Evolutionary conservation across 2,113 vertebrate genomes (phyloP), one percentile per base, ranked within the genome.

Genomic region (Bostrychus sinensis): DNA sequence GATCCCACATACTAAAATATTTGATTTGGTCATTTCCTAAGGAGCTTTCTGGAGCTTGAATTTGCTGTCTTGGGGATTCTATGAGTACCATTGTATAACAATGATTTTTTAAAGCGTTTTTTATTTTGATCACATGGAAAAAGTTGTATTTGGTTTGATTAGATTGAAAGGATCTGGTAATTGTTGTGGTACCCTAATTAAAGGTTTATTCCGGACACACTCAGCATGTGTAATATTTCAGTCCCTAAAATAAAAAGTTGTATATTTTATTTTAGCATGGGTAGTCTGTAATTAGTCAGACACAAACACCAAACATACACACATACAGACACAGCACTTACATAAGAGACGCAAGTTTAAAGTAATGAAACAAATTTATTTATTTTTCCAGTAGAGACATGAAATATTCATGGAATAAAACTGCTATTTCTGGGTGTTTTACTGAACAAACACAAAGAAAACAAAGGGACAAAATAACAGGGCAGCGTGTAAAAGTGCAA

Each of bases 351-450:
- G 89, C 79, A 88, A 89, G 86, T 16, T 77, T 72, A 67, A 92
- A 91, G 87, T 95, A 94, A 89, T 92, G 92, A 92, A 93, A 94
- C 88, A 92, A 88, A 92, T 97, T 96, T 96, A 98, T 96, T 94
- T 93, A 94, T 94, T 94, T 88, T 95, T 96, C 93, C 94, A 96
- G 93, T 94, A 95, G 94, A 96, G 92, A 93, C 92, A 91, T 92
- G 86, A 92, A 20, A 48, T 93, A 95, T 92, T 93, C 93, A 94
- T 93, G 92, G 94, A 95, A 95, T 96, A 97, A 96, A 96, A 94
- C 92, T 94, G 93, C 85, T 88, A 51, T 90, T 95, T 92, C 87
- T 86, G 85, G 89, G 88, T 92, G 90, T 93, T 94, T 81, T 92
- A 94, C 91, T 75, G 80, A 88, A 87, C 84, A 83, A 87, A 93